Base-by-base conservation (phyloP, 1,140 invertebrate genomes). In the Drosophila pruinosa region DNA sequence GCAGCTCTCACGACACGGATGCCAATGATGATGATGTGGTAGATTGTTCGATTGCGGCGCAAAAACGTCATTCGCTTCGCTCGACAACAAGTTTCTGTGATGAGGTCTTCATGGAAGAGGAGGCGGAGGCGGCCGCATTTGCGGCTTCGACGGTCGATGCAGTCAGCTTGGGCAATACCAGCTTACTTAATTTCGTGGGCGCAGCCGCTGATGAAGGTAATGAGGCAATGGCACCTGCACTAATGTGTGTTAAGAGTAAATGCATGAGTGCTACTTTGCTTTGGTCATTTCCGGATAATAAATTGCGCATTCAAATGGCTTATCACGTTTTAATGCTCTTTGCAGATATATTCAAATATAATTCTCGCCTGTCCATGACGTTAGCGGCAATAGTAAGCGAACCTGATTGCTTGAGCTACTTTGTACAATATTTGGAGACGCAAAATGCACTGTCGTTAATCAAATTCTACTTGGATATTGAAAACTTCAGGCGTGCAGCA, bases 391-490 rank as follows among this genome's bases (percentile, higher is more conserved):
- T 96, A 57, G 90, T 96, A 1, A 89, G 92, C 14, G 95, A 96
- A 77, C 94, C 95, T 75, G 92, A 93, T 85, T 95, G 94, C n/a
- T 86, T 96, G 4, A 93, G 93, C 4, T 95, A 95, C 78, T 95
- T 96, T 78, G 94, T 96, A 24, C 94, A 96, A 69, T 96, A 93
- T 89, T 93, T 96, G 92, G 95, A 96, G 24, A 92, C 93, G 0
- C 91, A 92, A 19, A 93, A 94, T 65, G 92, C 90, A 1, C 80
- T 94, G 10, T 72, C 92, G 1, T 91, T 94, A 5, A 93, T 96
- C 1, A 94, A 94, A 85, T 96, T 95, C 89, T 96, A 94, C 94
- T 81, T 96, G 57, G 95, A 96, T 88, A 94, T 95, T 10, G 94
- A 96, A 71, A 95, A 94, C 80, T 94, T 96, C 21, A 91, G 90